These are phyloP conservation scores for Hyles vespertilio DNA, from an alignment of 1,140 invertebrate genomes.

Conservation along the genomic window DNA sequence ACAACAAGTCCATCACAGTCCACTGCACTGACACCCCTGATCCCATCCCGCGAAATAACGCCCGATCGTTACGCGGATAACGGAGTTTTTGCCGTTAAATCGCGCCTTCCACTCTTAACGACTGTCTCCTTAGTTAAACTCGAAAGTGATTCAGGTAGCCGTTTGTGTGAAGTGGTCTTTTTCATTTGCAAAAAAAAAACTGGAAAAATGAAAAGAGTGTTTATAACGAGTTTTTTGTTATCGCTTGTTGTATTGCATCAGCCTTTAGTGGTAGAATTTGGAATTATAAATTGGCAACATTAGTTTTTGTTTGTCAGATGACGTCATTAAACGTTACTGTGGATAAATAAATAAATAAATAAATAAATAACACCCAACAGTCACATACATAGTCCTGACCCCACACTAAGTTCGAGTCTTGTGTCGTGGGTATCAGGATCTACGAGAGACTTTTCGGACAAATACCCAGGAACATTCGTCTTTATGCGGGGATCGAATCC, in stretches of 20 bases:
- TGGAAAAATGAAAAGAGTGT: conserved; percentile 30
- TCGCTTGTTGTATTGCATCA: conserved; percentile 26
- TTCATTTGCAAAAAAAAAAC: conserved; percentile 36
- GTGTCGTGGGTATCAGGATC: too few species aligned
- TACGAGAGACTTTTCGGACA: too few species aligned
- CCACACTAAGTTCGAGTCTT: too few species aligned
- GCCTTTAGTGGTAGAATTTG: too few species aligned
- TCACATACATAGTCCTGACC: too few species aligned
- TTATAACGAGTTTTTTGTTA: conserved; percentile 43
- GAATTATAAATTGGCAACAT: too few species aligned
- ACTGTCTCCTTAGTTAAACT: conserved; percentile 61
- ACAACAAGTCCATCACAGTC: background rate
- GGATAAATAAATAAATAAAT: too few species aligned
- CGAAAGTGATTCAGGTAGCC: conserved; percentile 67
- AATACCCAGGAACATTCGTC: too few species aligned
- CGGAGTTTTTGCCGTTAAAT: conserved; percentile 60
- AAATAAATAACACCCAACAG: too few species aligned
- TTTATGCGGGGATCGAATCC: too few species aligned
- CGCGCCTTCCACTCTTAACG: conserved; percentile 54
- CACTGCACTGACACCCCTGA: conserved; percentile 1
- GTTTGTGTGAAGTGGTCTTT: conserved; percentile 48
- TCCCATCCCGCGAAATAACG: conserved; percentile 35
- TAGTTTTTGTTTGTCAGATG: too few species aligned
- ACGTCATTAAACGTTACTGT: too few species aligned
- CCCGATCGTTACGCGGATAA: conserved; percentile 66